A percentile compares a stretch with the other conserved stretches of the same genome.
Evolutionary conservation across 1,140 invertebrate species (phyloP).

Genomic region (Caenorhabditis brenneri): DNA sequence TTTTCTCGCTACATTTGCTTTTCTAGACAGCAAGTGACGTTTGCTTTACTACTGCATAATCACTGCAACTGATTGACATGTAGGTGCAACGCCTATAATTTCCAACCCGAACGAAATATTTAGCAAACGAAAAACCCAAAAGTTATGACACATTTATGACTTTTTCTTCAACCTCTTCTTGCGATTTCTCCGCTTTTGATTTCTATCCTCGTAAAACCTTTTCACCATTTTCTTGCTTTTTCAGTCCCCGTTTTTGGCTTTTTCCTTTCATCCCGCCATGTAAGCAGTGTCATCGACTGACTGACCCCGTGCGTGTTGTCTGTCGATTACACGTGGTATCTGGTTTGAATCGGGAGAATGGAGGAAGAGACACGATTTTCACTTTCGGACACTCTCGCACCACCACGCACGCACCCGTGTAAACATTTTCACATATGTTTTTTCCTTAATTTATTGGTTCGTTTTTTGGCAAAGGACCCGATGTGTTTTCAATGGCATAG

Average conservation of each 20-base stretch:
- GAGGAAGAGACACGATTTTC: constrained; percentile 34
- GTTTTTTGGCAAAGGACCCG: background rate
- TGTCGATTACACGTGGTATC: constrained; percentile 37
- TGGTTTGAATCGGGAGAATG: constrained; percentile 16
- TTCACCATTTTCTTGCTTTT: background rate
- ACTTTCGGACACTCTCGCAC: constrained; percentile 39
- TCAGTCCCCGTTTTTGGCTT: background rate
- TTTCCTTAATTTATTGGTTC: background rate
- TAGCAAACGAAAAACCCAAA: constrained; percentile 1
- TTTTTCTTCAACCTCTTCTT: background rate
- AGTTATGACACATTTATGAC: constrained; percentile 9
- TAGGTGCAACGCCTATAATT: background rate
- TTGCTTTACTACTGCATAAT: background rate
- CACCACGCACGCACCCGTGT: constrained; percentile 26
- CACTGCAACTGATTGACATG: background rate
- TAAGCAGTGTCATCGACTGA: constrained; percentile 36
- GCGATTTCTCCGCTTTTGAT: background rate
- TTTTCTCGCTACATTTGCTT: background rate
- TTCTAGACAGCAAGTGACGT: background rate
- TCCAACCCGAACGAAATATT: background rate
- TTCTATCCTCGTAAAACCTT: background rate
- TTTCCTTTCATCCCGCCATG: constrained; percentile 12
- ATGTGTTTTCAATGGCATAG: background rate
- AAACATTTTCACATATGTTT: constrained; percentile 39
- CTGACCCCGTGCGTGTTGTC: constrained; percentile 35